Evolutionary conservation across 2,888 invertebrate genomes (phyloP).

Genomic region (Patella ulyssiponensis): DNA sequence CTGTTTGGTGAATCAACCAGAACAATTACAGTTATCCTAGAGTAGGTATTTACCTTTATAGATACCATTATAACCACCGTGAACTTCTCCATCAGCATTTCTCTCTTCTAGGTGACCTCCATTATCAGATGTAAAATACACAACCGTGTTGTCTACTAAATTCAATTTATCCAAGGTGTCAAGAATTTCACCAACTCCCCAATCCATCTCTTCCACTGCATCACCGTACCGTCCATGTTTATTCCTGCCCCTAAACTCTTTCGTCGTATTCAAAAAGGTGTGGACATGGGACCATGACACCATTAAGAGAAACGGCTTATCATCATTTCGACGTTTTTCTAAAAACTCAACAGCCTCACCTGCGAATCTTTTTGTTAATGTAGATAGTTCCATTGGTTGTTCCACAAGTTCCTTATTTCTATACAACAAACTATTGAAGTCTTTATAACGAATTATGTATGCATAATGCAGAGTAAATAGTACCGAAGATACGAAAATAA

Average conservation of each 20-base stretch:
- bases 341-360: constrained; percentile 60
- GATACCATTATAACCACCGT: constrained; percentile 67
- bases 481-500: constrained; percentile 25
- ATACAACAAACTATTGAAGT: constrained; percentile 67
- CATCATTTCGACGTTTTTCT: constrained; percentile 40
- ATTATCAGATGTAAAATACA: constrained; percentile 75
- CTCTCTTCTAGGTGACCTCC: constrained; percentile 73
- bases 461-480: constrained; percentile 30
- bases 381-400: constrained; percentile 73
- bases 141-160: constrained; percentile 71
- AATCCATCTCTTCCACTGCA: constrained; percentile 75
- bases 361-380: constrained; percentile 65
- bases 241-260: constrained; percentile 72
- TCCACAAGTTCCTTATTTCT: constrained; percentile 72
- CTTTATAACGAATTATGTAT: constrained; percentile 41
- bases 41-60: constrained; percentile 43
- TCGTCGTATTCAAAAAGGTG: constrained; percentile 78
- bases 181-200: constrained; percentile 74
- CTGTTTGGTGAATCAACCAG: no score
- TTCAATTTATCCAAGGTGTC: constrained; percentile 64
- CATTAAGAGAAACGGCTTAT: constrained; percentile 73
- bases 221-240: constrained; percentile 74
- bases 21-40: no score
- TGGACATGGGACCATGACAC: constrained; percentile 78
- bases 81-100: constrained; percentile 61